A percentile compares a stretch with the other conserved stretches of the same genome.
Conservation (phyloP, 1,140 invertebrate species). For the Thrips palmi region DNA sequence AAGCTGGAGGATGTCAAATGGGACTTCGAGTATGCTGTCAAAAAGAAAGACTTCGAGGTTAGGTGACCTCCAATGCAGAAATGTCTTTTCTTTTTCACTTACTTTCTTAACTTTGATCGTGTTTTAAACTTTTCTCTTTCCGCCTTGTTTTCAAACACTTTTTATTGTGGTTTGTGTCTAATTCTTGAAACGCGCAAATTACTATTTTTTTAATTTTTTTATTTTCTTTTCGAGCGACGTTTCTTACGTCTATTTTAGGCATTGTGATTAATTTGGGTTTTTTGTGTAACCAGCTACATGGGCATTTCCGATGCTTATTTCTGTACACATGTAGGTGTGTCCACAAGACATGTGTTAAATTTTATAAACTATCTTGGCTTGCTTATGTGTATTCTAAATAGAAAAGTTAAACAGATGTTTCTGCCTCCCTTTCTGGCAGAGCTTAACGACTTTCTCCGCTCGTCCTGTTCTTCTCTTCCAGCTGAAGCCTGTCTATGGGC, state of each 20-base stretch:
- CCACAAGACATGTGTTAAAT: too few species aligned
- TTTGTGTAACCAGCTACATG: constrained; percentile 1
- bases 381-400: too few species aligned
- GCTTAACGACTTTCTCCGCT: too few species aligned
- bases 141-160: constrained; percentile 4
- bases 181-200: not conserved
- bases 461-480: too few species aligned
- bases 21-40: constrained; percentile 94
- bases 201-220: constrained; percentile 7
- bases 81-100: constrained; percentile 12
- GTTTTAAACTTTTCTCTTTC: constrained; percentile 10
- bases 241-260: too few species aligned
- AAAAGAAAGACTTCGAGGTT: constrained; percentile 95
- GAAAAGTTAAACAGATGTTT: too few species aligned
- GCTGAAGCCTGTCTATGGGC: too few species aligned
- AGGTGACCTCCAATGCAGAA: constrained; percentile 1
- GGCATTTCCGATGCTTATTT: too few species aligned
- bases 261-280: constrained; percentile 2
- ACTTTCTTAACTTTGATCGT: constrained; percentile 8
- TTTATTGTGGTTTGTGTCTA: not conserved
- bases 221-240: not conserved
- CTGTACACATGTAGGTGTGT: too few species aligned
- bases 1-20: constrained; percentile 89
- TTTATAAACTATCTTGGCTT: too few species aligned
- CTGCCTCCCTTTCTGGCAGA: too few species aligned